phyloP scores from a whole-genome alignment of 92 coral and sea anemone genomes.

The Epizoanthus illoricatus region DNA sequence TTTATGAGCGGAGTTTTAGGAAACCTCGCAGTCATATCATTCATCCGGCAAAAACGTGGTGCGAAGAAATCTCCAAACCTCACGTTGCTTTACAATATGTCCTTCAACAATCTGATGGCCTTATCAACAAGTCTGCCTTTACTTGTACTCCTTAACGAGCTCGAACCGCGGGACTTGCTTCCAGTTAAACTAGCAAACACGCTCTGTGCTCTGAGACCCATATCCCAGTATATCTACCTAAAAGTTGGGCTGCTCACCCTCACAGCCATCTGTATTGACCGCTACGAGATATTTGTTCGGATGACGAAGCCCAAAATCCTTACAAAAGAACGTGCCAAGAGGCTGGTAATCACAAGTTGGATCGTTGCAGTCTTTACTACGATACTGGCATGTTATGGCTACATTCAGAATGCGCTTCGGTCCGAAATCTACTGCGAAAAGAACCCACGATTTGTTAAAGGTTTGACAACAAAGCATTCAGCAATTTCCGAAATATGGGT shows the following conservation, averaged over 20 bases:
- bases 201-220: slow-evolving; percentile 35
- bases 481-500: slow-evolving; percentile 30
- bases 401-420: slow-evolving; percentile 35
- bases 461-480: slow-evolving; percentile 20
- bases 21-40: slow-evolving; percentile 21
- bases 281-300: slow-evolving; percentile 36
- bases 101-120: slow-evolving; percentile 24
- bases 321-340: slow-evolving; percentile 18
- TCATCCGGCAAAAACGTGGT: slow-evolving; percentile 9
- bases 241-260: slow-evolving; percentile 40
- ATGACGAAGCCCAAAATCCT: slow-evolving; percentile 30
- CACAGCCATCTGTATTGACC: slow-evolving; percentile 35
- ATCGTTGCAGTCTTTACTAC: slow-evolving; percentile 22
- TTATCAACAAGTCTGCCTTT: slow-evolving; percentile 26
- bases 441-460: background rate
- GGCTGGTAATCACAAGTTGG: slow-evolving; percentile 20
- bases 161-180: background rate
- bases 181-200: slow-evolving; percentile 22
- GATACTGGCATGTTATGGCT: slow-evolving; percentile 24
- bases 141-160: background rate
- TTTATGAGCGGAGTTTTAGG: slow-evolving; percentile 11
- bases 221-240: slow-evolving; percentile 26
- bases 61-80: background rate
- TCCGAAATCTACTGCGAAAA: slow-evolving; percentile 34
- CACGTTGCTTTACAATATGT: slow-evolving; percentile 23